Conservation (phyloP, 2,797 vertebrate species). For the Cynopterus sphinx region DNA sequence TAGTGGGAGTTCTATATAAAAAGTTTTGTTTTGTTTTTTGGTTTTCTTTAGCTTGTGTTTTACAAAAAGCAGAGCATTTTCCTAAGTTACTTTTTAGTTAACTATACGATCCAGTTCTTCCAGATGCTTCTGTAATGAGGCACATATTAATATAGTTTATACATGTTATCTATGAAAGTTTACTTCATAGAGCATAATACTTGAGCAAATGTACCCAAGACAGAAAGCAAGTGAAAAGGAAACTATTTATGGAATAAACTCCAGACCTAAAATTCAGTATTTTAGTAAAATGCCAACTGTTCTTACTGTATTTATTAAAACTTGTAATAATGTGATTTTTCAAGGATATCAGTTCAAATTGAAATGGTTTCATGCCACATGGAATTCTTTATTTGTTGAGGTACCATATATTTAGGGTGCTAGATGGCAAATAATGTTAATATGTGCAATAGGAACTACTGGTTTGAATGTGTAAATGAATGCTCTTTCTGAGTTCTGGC, state of each 20-base stretch:
- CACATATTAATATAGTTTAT: conserved; percentile 60
- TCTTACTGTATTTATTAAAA: conserved; percentile 85
- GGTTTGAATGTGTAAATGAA: conserved; percentile 77
- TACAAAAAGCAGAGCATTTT: conserved; percentile 61
- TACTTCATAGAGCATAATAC: conserved; percentile 53
- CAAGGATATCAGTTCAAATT: conserved; percentile 74
- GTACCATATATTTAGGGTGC: conserved; percentile 86
- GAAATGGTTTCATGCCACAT: conserved; percentile 82
- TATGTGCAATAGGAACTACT: conserved; percentile 87
- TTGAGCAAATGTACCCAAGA: conserved; percentile 77
- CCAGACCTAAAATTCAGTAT: conserved; percentile 68
- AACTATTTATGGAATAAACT: conserved; percentile 68
- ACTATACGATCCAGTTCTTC: conserved; percentile 75
- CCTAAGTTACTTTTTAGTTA: conserved; percentile 69
- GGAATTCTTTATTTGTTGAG: conserved; percentile 86
- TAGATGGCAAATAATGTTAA: conserved; percentile 81
- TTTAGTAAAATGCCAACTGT: conserved; percentile 75
- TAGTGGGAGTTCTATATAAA: conserved; percentile 63
- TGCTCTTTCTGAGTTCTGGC: conserved; percentile 76
- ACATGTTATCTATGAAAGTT: conserved; percentile 50
- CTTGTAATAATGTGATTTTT: conserved; percentile 79
- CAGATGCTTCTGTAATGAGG: conserved; percentile 66
- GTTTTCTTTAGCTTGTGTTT: conserved; percentile 62
- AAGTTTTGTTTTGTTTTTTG: conserved; percentile 72
- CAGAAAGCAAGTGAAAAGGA: conserved; percentile 63